A percentile compares a stretch with the other conserved stretches of the same genome.
These are phyloP conservation scores for Machimus rusticus DNA, from an alignment of 2,888 invertebrate species.

Conservation along the genomic window DNA sequence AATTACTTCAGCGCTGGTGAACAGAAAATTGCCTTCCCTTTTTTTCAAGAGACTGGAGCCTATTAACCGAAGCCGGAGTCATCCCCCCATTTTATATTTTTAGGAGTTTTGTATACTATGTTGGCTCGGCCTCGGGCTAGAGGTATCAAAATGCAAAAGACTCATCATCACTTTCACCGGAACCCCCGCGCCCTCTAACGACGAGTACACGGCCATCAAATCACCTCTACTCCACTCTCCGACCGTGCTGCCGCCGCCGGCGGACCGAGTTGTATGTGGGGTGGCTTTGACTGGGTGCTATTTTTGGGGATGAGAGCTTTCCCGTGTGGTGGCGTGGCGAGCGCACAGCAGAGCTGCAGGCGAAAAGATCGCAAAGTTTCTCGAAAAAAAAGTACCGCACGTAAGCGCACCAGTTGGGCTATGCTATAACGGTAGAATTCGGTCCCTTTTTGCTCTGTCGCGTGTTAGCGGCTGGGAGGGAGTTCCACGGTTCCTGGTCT, in stretches of 20 bases:
- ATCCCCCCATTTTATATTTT: neutral
- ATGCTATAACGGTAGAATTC: neutral
- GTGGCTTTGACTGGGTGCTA: neutral
- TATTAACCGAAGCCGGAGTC: neutral
- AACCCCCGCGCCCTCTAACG: neutral
- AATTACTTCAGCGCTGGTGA: neutral
- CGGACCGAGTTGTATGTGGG: neutral
- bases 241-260: neutral
- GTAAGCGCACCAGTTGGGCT: neutral
- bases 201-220: neutral
- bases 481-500: neutral
- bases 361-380: neutral
- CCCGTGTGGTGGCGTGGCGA: neutral
- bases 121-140: neutral
- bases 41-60: neutral
- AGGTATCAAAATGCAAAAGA: neutral
- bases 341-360: neutral
- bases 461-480: neutral
- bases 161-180: neutral
- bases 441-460: neutral
- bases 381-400: neutral
- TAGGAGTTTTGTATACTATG: neutral
- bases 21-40: neutral
- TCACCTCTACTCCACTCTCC: neutral
- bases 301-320: neutral